Base-by-base conservation (phyloP, 2,888 invertebrate genomes). In the Portevinia maculata region DNA sequence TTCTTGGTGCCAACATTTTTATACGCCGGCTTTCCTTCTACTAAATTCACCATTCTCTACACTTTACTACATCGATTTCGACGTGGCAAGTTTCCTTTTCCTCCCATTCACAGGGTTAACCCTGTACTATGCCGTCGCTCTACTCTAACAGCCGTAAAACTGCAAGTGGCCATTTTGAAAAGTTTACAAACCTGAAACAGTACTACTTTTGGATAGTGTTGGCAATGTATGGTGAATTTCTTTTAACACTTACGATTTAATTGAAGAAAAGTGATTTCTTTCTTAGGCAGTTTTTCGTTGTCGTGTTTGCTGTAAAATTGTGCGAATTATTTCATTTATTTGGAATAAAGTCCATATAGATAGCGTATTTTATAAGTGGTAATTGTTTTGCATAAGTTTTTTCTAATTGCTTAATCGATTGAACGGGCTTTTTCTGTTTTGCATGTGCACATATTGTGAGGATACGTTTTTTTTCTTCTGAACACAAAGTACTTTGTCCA, bases 101-200 rank as follows among this genome's bases (percentile, higher is more conserved):
- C 71, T 71, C 71, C 71, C 71, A 59, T 75, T 59, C 74, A 9
- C 48, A 21, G 9, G 13, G 41, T 64, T 41, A 13, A 15, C 34
- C 19, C 0, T 0, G 19, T 4, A 1, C 34, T 39, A 69, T 57
- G 2, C n/a, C 21, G 24, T 64, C 13, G 71, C 0, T 39, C 37
- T 41, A 32, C 21, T 83, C 78, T 50, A 2, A 13, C 78, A 1
- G 9, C 17, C 3, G 37, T 11, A 7, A 67, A 78, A 60, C 19
- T 46, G 73, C 71, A 67, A 73, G 78, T 71, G 62, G 83, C 83
- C 83, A 83, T 83, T 83, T 83, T 83, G 83, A 78, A 83, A 73
- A 62, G 62, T 15, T 1, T 7, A n/a, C 19, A 53, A 73, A 44
- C 11, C 41, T 13, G 83, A 83, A 71, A 83, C 60, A 30, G 83